Base-by-base conservation (phyloP, 2,888 invertebrate species). In the Eilema caniola region DNA sequence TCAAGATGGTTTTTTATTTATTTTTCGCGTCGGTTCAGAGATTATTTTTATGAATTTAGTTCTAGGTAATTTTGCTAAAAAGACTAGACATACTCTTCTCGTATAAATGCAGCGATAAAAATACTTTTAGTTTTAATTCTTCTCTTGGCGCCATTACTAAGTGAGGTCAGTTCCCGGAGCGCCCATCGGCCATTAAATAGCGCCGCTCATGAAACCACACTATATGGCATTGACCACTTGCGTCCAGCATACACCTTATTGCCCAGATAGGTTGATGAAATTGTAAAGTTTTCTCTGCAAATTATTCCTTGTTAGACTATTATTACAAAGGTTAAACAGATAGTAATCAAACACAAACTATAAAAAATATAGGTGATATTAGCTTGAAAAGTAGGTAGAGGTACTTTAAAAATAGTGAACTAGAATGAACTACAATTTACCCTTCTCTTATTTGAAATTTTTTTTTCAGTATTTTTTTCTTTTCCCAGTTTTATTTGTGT, bases 131-230 rank as follows among this genome's bases (percentile, higher is more conserved):
- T 8, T 53, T n/a, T 16, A 53, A 53, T 53, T 53, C 53, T 4
- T 53, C 53, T 53, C 10, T 53, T 53, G 53, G n/a, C n/a, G 53
- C n/a, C 53, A n/a, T 53, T 53, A 53, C n/a, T n/a, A n/a, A 53
- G 53, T 47, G 20, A 47, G 47, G 47, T 53, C 20, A 20, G 53
- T 53, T 53, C 53, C 53, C 53, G 53, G 20, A n/a, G 53, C 53
- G 53, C 53, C 53, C 20, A n/a, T 53, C n/a, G 10, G n/a, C 53
- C 53, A 53, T 53, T 20, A 53, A 20, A 53, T 53, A 53, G n/a
- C 53, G 53, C n/a, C 53, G n/a, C n/a, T 53, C 53, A 53, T 53
- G 53, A 53, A 47, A 53, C 53, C 53, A 53, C 53, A 53, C 53
- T n/a, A n/a, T 20, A n/a, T n/a, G n/a, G n/a, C 10, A 53, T 53